A percentile compares a stretch with the other conserved stretches of the same genome.
phyloP scores from a whole-genome alignment of 2,888 invertebrate species.

The Scrobipalpa costella region DNA sequence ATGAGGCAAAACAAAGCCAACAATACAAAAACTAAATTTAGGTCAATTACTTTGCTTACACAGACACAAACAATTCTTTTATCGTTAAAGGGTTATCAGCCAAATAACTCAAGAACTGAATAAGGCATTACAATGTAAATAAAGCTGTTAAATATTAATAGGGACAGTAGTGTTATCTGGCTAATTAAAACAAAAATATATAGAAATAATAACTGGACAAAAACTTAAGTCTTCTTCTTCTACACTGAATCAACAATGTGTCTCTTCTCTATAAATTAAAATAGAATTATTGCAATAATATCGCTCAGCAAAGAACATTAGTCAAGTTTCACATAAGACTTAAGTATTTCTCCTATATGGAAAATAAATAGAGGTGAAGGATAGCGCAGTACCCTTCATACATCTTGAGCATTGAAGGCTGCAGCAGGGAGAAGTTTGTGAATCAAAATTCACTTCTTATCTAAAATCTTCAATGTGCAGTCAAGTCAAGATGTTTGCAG shows the following conservation, averaged over 20 bases:
- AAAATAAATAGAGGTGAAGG: not conserved
- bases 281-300: not conserved
- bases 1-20: conserved; percentile 9
- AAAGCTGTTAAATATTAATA: conserved; percentile 3
- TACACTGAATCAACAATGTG: not conserved
- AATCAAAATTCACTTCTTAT: too few species aligned
- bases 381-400: too few species aligned
- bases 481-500: too few species aligned
- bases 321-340: not conserved
- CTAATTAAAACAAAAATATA: not conserved
- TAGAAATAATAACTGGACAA: not conserved
- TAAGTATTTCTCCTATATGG: not conserved
- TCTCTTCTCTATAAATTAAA: too few species aligned
- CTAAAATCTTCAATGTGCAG: too few species aligned
- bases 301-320: not conserved
- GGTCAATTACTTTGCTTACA: conserved; percentile 17
- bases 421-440: too few species aligned
- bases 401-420: too few species aligned
- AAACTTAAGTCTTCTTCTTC: not conserved
- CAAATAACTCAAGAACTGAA: not conserved
- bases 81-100: conserved; percentile 14
- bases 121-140: conserved; percentile 2
- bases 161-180: not conserved
- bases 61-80: conserved; percentile 12
- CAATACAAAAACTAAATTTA: conserved; percentile 6